phyloP scores from a whole-genome alignment of 2,888 invertebrate species.

The Tetragonisca angustula region DNA sequence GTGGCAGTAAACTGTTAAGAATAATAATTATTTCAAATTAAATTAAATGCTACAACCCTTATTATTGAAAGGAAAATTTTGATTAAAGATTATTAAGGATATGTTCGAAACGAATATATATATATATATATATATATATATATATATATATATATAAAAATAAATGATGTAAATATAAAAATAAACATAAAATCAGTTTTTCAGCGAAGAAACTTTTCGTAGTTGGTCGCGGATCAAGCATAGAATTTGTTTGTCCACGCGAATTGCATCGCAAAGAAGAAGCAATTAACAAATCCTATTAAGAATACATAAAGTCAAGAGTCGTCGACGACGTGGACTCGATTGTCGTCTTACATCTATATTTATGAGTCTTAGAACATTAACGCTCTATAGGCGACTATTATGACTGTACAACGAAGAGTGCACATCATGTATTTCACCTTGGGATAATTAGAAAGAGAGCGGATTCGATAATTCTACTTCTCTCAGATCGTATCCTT shows the following conservation, averaged over 20 bases:
- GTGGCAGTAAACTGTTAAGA: background rate
- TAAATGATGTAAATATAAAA: background rate
- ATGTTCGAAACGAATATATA: no score
- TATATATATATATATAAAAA: background rate
- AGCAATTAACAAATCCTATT: slow-evolving; percentile 75
- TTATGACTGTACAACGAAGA: slow-evolving; percentile 69
- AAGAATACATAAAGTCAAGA: slow-evolving; percentile 67
- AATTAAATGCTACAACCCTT: background rate
- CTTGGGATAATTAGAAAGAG: slow-evolving; percentile 64
- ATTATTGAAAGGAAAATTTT: background rate
- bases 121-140: background rate
- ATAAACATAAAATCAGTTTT: background rate
- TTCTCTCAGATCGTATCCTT: background rate
- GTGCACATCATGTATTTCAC: background rate
- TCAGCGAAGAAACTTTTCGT: background rate
- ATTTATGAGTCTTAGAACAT: slow-evolving; percentile 77
- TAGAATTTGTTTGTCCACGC: background rate
- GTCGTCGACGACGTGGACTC: slow-evolving; percentile 27
- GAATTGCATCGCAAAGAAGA: slow-evolving; percentile 23
- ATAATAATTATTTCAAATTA: background rate
- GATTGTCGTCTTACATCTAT: slow-evolving; percentile 56
- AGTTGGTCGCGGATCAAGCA: background rate
- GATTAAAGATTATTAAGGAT: background rate
- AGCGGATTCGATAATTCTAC: slow-evolving; percentile 50
- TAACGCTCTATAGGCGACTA: slow-evolving; percentile 56